Base-by-base conservation (phyloP, 2,113 vertebrate genomes). In the Cavia aperea region DNA sequence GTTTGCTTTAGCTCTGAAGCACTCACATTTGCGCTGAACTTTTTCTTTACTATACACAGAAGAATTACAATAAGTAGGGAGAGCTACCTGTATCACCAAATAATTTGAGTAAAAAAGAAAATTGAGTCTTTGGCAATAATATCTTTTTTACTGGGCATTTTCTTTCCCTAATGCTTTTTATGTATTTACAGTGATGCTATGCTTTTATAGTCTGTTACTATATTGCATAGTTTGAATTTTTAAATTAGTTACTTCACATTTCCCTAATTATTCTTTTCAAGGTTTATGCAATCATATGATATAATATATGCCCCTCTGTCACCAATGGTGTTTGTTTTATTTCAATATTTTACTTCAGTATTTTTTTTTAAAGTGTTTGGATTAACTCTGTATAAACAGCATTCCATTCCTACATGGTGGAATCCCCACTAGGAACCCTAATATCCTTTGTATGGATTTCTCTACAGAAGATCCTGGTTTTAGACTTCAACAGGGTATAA, bases 261-360 rank as follows among this genome's bases (percentile, higher is more conserved):
- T 92, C 72, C 90, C 66, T 93, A 83, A 39, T 94, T 85, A 66
- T 26, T 58, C 81, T 88, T 94, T 90, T 81, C 46, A 49, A 58
- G 43, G 46, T 72, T 60, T 56, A 75, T 70, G 39, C 26, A n/a
- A 8, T 79, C 54, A 31, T 33, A 46, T 51, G 54, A 58, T 31
- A 21, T 75, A 51, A 10, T 54, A 54, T 82, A 51, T 79, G 24
- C 9, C 31, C 26, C 21, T 12, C 26, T 12, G 2, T n/a, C 51
- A 43, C 63, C 83, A 31, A 58, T 65, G 3, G 14, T 84, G 56
- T 51, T 92, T 60, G 7, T 90, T 86, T 93, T 33, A 68, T 65
- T 39, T 39, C 39, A 39, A 39, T 39, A 39, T 87, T 4, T 58
- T 65, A 24, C 19, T 29, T 82, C 66, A 60, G 8, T 65, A 58